Percentiles rank a stretch among this genome's conserved stretches.
Conservation (phyloP, 2,797 vertebrate species). For the Diplodus sargus region DNA sequence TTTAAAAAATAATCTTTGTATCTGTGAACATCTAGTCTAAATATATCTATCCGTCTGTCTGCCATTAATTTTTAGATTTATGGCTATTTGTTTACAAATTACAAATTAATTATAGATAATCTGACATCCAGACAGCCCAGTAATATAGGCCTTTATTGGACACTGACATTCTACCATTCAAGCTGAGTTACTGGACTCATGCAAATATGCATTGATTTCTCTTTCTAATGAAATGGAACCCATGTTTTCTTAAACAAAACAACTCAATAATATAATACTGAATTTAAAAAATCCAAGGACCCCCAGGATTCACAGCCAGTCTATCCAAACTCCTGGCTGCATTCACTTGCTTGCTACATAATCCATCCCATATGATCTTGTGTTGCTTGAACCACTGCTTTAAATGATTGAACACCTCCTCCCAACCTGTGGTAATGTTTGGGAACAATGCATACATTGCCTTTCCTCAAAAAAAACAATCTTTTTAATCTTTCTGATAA, state of each 20-base stretch:
- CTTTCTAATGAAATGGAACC: slow-evolving; percentile 4
- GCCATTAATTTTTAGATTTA: too few species aligned
- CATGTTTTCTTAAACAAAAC: background rate
- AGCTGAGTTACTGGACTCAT: too few species aligned
- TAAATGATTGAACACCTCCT: slow-evolving; percentile 52
- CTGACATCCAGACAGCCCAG: too few species aligned
- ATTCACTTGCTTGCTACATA: slow-evolving; percentile 55
- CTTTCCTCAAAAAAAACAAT: slow-evolving; percentile 33
- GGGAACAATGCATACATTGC: slow-evolving; percentile 20
- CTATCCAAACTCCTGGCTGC: slow-evolving; percentile 42
- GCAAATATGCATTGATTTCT: slow-evolving; percentile 15
- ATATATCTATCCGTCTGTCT: too few species aligned
- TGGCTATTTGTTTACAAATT: too few species aligned
- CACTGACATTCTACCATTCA: too few species aligned
- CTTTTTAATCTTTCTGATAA: slow-evolving; percentile 9
- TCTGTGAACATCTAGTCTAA: slow-evolving; percentile 5
- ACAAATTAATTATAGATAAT: too few species aligned
- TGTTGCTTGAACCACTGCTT: slow-evolving; percentile 34
- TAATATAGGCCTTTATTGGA: too few species aligned
- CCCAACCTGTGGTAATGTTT: slow-evolving; percentile 27
- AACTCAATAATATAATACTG: background rate
- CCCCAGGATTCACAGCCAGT: slow-evolving; percentile 37
- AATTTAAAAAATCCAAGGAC: slow-evolving; percentile 17
- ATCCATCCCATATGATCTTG: slow-evolving; percentile 45
- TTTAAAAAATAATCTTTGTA: slow-evolving; percentile 14